Conservation (phyloP, 2,888 invertebrate genomes). For the Monoplex corrugatus region DNA sequence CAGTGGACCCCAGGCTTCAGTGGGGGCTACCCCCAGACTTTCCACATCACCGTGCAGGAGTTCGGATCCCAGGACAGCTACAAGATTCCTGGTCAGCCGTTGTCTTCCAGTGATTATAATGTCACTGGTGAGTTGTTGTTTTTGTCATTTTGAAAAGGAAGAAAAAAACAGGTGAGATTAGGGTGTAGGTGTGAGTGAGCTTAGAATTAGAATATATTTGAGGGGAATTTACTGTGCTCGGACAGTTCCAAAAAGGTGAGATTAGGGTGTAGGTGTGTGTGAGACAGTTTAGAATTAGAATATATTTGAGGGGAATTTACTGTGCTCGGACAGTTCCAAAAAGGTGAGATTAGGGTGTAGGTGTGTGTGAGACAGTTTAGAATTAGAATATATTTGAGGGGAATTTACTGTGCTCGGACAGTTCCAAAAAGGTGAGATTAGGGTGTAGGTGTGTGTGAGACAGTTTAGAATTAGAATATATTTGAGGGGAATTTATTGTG, state of each 20-base stretch:
- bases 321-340: too few relatives aligned
- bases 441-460: background rate
- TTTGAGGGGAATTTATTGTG: too few relatives aligned
- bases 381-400: too few relatives aligned
- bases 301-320: too few relatives aligned
- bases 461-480: too few relatives aligned
- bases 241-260: too few relatives aligned
- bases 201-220: background rate
- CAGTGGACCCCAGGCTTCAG: constrained; percentile 76
- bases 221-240: background rate
- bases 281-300: background rate
- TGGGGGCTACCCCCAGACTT: constrained; percentile 75
- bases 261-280: background rate
- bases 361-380: background rate
- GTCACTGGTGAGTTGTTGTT: constrained; percentile 68
- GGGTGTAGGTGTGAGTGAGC: background rate
- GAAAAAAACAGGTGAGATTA: too few relatives aligned
- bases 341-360: too few relatives aligned
- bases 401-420: too few relatives aligned
- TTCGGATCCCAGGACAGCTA: constrained; percentile 58
- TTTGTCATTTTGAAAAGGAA: too few relatives aligned
- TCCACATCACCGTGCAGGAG: constrained; percentile 62
- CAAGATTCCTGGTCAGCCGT: constrained; percentile 61
- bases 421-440: too few relatives aligned
- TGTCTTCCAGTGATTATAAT: constrained; percentile 64